A percentile compares a stretch with the other conserved stretches of the same genome.
phyloP scores from a whole-genome alignment of 2,888 invertebrate genomes.

The Cistogaster globosa region DNA sequence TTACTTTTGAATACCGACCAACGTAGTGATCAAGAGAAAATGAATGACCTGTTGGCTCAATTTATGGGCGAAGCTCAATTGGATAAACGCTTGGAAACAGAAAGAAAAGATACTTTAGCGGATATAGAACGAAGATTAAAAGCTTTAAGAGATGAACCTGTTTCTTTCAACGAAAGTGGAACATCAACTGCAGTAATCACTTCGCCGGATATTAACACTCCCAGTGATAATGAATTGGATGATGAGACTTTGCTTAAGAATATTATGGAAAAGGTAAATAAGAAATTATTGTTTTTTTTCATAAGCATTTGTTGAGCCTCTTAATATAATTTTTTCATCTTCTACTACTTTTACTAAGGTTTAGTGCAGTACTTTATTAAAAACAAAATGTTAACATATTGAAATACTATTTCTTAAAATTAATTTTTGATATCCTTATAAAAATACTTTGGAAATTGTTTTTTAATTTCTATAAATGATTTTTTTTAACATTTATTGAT shows the following conservation, averaged over 20 bases:
- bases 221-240: conserved; percentile 81
- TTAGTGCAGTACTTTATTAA: no score
- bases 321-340: no score
- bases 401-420: not conserved
- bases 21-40: conserved; percentile 88
- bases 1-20: conserved; percentile 84
- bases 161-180: conserved; percentile 65
- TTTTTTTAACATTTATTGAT: conserved; percentile 30
- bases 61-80: conserved; percentile 84
- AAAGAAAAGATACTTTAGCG: conserved; percentile 83
- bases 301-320: no score
- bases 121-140: conserved; percentile 85
- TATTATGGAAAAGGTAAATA: conserved; percentile 78
- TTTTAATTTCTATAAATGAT: not conserved
- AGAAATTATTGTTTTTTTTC: not conserved
- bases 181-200: conserved; percentile 5
- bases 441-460: no score
- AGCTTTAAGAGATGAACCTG: conserved; percentile 83
- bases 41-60: conserved; percentile 87
- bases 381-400: no score
- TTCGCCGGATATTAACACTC: conserved; percentile 76
- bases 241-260: conserved; percentile 81
- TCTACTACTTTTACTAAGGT: no score
- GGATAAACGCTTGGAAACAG: conserved; percentile 84
- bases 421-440: no score